Evolutionary conservation across 2,113 vertebrate genomes (phyloP), one percentile per base, ranked within the genome.

Genomic region (Catharus minimus): DNA sequence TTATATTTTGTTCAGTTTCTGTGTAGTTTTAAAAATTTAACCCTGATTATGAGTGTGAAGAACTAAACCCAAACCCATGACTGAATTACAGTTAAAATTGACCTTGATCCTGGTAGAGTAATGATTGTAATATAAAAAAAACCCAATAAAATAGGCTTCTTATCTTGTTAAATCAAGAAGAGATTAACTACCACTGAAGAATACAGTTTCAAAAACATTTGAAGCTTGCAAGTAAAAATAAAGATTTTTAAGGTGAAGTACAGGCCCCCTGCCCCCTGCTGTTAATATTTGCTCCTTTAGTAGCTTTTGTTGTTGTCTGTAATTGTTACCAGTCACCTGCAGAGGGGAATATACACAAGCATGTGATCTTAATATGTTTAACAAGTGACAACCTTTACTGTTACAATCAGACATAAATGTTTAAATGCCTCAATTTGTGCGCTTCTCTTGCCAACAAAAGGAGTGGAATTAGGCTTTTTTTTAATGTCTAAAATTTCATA

Each of bases 281-380:
- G 84, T 65, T 39, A 50, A 64, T 78, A 20, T 77, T 38, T 78
- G 13, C 11, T 61, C 9, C 16, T 62, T 56, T 46, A n/a, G n/a
- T 53, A 71, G n/a, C 5, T 41, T 47, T 65, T 86, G 14, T 33
- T 57, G 10, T 50, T 76, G 80, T 77, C 28, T 86, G 65, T 81
- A 87, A 16, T 86, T 55, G 24, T 43, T 65, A 2, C 1, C 17
- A 24, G 7, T 38, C 2, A 72, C 67, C 79, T 84, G 32, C 41
- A 94, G 90, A 96, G 95, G 83, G 73, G 10, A 88, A 69, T 7
- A 15, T 84, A 66, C 49, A 62, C 79, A 86, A 96, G 64, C 75
- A 72, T 24, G 81, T 94, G 21, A n/a, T 26, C 39, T 52, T 72
- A 57, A 39, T 43, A 62, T 58, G 15, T 52, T 73, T 79, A 13